Base-by-base conservation (phyloP, 2,113 vertebrate genomes). In the Lagopus muta region DNA sequence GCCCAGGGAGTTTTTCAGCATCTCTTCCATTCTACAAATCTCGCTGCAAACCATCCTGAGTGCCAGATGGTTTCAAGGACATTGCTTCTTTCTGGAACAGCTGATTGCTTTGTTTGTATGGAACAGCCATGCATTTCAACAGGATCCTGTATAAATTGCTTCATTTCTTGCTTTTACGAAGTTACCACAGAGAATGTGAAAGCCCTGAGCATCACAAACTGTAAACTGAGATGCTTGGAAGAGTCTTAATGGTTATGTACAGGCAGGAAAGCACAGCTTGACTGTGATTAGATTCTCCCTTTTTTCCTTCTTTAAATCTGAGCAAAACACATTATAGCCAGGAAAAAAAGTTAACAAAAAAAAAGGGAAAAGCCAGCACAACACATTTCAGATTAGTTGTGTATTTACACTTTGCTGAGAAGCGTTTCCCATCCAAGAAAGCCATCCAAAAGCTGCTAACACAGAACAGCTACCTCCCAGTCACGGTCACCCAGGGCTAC, bases 181-280 rank as follows among this genome's bases (percentile, higher is more conserved):
- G 52, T 40, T 91, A 47, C 36, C 16, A 57, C 67, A 14, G 82
- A 88, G 32, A 79, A 91, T 0, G 1, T 0, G 0, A 71, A 91
- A 96, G 66, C 86, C 74, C 55, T 72, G 32, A 95, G 73, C 34
- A 45, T 34, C 86, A 60, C 83, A 65, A 54, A 79, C n/a, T 50
- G 54, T 60, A 88, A 94, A 81, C n/a, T 11, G 81, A 86, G 43
- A 78, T 0, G 4, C 74, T 64, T 84, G 77, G 61, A 87, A 93
- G 62, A 91, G 73, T 76, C 70, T 75, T 91, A 83, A 86, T 82
- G 74, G 66, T 83, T 71, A 50, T 11, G 20, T 71, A 52, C 24
- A 80, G 62, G 34, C 87, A 90, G 73, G 54, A 82, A 91, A 84
- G 75, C 76, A 88, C 78, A 91, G 91, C 93, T 92, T 75, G 85